Base-by-base conservation (phyloP, 2,888 invertebrate species). In the Orthonevra nobilis region DNA sequence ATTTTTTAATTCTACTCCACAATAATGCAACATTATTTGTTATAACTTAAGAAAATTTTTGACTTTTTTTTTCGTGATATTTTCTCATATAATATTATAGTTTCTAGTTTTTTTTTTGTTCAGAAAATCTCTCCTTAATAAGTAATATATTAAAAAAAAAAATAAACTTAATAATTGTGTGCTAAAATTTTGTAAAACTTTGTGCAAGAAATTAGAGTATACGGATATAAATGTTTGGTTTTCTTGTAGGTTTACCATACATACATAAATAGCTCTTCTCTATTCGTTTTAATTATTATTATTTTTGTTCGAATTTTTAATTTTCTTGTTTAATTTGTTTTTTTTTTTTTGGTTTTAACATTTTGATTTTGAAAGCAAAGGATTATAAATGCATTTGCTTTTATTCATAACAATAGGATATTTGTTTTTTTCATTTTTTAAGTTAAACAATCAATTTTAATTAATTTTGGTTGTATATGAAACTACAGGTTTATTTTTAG, bases 91-190 rank as follows among this genome's bases (percentile, higher is more conserved):
- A n/a, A n/a, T n/a, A n/a, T n/a, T n/a, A n/a, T n/a, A n/a, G n/a
- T n/a, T n/a, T n/a, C n/a, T n/a, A n/a, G n/a, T 20, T 32, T 23
- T 26, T 36, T 34, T 36, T 28, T 34, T 46, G 2, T 61, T 63
- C 64, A 72, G 77, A 77, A 77, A 77, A 77, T 77, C 77, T 77
- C 77, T 77, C 77, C 77, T 60, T 50, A 38, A 56, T n/a, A 56
- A 40, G n/a, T 48, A 19, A 42, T 12, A 58, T 14, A 42, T 6
- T 1, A 5, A 38, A 42, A 20, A 52, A 4, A 50, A 19, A 40
- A 20, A 32, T 14, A 38, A 36, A 20, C 9, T 7, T 26, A 40
- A 5, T 15, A 5, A 12, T 19, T 30, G 46, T 46, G 58, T 77
- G 77, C 64, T 54, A 60, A 44, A 17, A 50, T 15, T 75, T 70